Evolutionary conservation across 1,140 invertebrate genomes (phyloP).

Genomic region (Heliconius melpomene): DNA sequence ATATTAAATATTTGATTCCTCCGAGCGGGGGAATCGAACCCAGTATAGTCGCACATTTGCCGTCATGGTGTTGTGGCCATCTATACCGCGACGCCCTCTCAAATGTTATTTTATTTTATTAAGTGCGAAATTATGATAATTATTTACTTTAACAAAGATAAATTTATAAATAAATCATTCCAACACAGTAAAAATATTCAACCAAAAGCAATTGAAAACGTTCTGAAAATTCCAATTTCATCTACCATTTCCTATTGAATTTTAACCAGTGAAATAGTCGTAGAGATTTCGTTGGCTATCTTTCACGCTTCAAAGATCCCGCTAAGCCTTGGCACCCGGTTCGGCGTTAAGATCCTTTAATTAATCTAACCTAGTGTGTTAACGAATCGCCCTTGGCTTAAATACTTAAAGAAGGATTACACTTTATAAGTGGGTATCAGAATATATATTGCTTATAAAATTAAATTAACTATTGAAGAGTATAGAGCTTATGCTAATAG

Average conservation of each 20-base stretch:
- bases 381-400: conserved; percentile 32
- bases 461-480: background rate
- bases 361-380: conserved; percentile 37
- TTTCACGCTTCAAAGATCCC: conserved; percentile 24
- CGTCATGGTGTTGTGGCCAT: no score
- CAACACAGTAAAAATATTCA: background rate
- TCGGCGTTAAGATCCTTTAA: conserved; percentile 38
- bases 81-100: no score
- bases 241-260: conserved; percentile 10
- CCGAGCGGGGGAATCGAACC: no score
- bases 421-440: background rate
- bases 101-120: no score
- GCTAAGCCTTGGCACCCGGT: conserved; percentile 31
- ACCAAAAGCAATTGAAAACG: background rate
- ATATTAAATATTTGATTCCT: no score
- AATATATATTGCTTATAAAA: conserved; percentile 4
- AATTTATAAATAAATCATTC: no score
- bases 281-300: conserved; percentile 17
- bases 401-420: conserved; percentile 16
- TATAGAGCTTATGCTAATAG: background rate
- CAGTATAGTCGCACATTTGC: no score
- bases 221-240: background rate
- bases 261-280: conserved; percentile 21
- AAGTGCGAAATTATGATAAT: no score
- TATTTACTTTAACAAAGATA: no score